Evolutionary conservation across 2,797 vertebrate genomes (phyloP).

Genomic region (Melanogrammus aeglefinus): DNA sequence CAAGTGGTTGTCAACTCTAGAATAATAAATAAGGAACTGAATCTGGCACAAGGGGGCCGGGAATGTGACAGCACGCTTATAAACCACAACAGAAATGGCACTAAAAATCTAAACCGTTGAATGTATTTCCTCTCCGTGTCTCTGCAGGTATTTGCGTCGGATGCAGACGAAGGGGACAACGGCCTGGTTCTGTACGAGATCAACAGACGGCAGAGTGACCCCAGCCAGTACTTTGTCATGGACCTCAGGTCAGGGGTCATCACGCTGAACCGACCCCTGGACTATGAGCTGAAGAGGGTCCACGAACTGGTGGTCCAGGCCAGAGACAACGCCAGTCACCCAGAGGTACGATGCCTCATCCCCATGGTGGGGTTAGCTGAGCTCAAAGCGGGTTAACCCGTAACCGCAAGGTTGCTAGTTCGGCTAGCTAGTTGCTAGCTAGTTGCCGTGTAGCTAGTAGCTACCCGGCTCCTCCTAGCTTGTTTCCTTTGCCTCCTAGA

Average conservation of each 20-base stretch:
- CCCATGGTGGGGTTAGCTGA: neutral
- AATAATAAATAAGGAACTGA: neutral
- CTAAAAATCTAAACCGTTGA: too few species aligned
- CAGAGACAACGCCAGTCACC: constrained; percentile 88
- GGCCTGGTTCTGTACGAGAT: constrained; percentile 94
- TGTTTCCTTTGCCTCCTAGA: too few species aligned
- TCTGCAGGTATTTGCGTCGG: constrained; percentile 87
- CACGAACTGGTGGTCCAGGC: constrained; percentile 97
- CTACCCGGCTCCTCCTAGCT: too few species aligned
- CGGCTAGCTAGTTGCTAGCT: too few species aligned
- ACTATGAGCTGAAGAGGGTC: constrained; percentile 90
- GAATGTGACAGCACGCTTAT: neutral
- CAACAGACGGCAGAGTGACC: constrained; percentile 94
- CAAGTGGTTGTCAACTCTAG: neutral
- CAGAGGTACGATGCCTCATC: constrained; percentile 72
- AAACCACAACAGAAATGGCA: neutral
- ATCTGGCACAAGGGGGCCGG: neutral
- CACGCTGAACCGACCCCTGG: constrained; percentile 87
- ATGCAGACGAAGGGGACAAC: constrained; percentile 91
- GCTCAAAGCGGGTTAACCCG: too few species aligned
- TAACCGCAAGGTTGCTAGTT: too few species aligned
- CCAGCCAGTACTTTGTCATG: constrained; percentile 89
- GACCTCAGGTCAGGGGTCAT: constrained; percentile 88
- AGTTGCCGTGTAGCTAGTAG: too few species aligned
- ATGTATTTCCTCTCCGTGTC: constrained; percentile 2